Evolutionary conservation across 2,113 vertebrate genomes (phyloP), one percentile per base, ranked within the genome.

Genomic region (Halcyon malimbica): DNA sequence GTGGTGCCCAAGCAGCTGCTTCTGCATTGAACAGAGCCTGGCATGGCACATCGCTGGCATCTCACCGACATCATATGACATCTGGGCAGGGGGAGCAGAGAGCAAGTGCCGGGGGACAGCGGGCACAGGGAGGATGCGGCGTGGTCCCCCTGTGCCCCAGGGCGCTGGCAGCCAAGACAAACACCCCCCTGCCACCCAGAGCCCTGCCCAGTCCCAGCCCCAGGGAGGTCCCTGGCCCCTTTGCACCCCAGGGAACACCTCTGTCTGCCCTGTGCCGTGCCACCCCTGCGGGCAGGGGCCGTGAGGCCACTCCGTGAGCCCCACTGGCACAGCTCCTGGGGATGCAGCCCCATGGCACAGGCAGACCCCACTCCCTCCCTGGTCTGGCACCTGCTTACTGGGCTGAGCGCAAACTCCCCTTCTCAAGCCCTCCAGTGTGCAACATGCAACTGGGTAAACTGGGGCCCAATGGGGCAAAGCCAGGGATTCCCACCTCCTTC

Each of bases 61-160:
- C 8, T 0, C 51, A 11, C 0, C 16, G 75, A 37, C 28, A 25
- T 11, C 13, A 2, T 12, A 24, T 0, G 1, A 11, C 21, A 6
- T 9, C 3, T 1, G 48, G 76, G 7, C 0, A 0, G 5, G 33
- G 25, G 35, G 64, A 87, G 89, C 80, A 70, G 64, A 56, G 65
- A 33, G 29, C 1, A 1, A 62, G 62, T 1, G 29, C 13, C 1
- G 56, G 69, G 57, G 53, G 67, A 53, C 65, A 60, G 56, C 0
- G 1, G 81, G 85, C 78, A 90, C 0, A 0, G 62, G 48, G 18
- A 84, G 56, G 85, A 46, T 39, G 62, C 0, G 2, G 41, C 4
- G 2, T 19, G 3, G 53, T 33, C 25, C 50, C 73, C 51, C 51
- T 14, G 25, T 31, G 29, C 17, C 41, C 81, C 29, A 3, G 0